Conservation (phyloP, 1,140 invertebrate genomes). For the Mercenaria mercenaria region DNA sequence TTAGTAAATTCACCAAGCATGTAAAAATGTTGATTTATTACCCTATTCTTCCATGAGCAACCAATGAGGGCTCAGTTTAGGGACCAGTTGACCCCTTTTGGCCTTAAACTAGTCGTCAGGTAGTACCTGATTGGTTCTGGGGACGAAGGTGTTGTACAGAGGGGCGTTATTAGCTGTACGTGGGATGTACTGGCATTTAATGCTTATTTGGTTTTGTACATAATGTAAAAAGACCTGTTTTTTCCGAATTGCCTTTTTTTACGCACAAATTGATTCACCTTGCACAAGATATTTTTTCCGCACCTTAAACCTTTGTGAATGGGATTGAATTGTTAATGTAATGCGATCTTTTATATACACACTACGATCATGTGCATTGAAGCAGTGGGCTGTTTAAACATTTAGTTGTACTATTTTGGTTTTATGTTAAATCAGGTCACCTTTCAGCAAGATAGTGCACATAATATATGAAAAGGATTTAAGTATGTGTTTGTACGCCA, state of each 20-base stretch:
- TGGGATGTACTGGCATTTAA: too few relatives aligned
- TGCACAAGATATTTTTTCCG: slow-evolving; percentile 9
- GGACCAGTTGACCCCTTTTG: slow-evolving; percentile 20
- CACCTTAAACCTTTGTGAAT: slow-evolving; percentile 1
- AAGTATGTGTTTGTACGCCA: background rate
- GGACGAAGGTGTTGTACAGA: background rate
- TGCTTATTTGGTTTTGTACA: too few relatives aligned
- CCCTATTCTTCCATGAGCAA: background rate
- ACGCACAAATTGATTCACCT: background rate
- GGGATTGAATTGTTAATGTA: background rate
- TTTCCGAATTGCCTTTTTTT: too few relatives aligned
- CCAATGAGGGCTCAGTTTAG: background rate
- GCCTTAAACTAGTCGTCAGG: background rate
- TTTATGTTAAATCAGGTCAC: slow-evolving; percentile 17
- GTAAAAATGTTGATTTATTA: too few relatives aligned
- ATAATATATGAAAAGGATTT: slow-evolving; percentile 23
- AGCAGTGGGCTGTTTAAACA: slow-evolving; percentile 4
- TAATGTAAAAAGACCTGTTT: too few relatives aligned
- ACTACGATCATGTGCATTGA: background rate
- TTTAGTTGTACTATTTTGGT: background rate
- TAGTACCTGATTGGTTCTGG: background rate
- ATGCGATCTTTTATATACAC: slow-evolving; percentile 14
- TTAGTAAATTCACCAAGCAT: too few relatives aligned
- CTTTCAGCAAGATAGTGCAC: slow-evolving; percentile 2
- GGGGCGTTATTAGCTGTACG: background rate